These are phyloP conservation scores for Centropus unirufus DNA, from an alignment of 2,113 vertebrate species.

Conservation along the genomic window DNA sequence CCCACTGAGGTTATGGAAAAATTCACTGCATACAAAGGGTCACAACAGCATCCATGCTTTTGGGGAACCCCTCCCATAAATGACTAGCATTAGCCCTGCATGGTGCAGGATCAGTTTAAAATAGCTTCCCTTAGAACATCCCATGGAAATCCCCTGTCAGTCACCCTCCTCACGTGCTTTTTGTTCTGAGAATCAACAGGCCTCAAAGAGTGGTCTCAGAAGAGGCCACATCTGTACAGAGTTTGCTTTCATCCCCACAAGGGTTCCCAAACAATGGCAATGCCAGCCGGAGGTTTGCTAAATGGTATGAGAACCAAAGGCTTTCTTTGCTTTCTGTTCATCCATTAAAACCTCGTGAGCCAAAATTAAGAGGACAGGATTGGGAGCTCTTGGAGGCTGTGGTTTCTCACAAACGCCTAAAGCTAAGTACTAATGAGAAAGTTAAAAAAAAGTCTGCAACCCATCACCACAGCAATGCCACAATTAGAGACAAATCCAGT, in stretches of 20 bases:
- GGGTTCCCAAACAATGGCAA: constrained; percentile 54
- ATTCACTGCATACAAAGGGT: neutral
- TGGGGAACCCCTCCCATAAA: neutral
- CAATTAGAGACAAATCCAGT: constrained; percentile 45
- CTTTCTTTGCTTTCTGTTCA: constrained; percentile 55
- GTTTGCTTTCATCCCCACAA: constrained; percentile 64
- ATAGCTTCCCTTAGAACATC: neutral
- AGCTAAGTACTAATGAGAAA: constrained; percentile 58
- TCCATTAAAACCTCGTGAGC: constrained; percentile 47
- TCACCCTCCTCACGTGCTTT: constrained; percentile 46
- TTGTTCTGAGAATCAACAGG: constrained; percentile 55
- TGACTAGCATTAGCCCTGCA: neutral
- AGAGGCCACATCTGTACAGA: constrained; percentile 62
- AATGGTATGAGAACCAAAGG: constrained; percentile 62
- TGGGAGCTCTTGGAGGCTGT: constrained; percentile 25
- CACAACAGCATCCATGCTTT: neutral
- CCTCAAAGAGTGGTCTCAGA: constrained; percentile 30
- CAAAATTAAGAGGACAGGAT: constrained; percentile 34
- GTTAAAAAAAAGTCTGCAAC: constrained; percentile 24
- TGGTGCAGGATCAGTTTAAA: constrained; percentile 19
- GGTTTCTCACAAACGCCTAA: constrained; percentile 60
- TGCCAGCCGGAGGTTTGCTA: constrained; percentile 54
- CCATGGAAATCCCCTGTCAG: constrained; percentile 33
- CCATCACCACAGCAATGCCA: constrained; percentile 37
- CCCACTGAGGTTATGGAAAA: neutral